A percentile compares a stretch with the other conserved stretches of the same genome.
Evolutionary conservation across 2,113 vertebrate genomes (phyloP).

Genomic region (Trochalopteron elliotii): DNA sequence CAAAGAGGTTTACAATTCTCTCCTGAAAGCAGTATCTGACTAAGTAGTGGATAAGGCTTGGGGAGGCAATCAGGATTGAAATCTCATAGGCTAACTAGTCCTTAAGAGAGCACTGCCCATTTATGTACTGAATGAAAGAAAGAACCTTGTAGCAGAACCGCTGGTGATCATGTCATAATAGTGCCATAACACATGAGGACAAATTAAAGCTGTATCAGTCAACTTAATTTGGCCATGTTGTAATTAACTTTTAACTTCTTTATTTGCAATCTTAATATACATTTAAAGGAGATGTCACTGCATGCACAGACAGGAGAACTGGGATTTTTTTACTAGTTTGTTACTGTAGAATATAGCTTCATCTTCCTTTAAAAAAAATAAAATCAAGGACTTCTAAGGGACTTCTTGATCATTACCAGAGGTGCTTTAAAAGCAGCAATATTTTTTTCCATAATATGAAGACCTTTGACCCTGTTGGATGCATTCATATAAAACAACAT

Average conservation of each 20-base stretch:
- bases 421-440: not conserved
- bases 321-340: not conserved
- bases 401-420: not conserved
- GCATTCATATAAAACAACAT: not conserved
- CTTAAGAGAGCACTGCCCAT: not conserved
- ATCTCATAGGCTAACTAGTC: not conserved
- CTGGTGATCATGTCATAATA: not conserved
- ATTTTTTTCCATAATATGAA: not conserved
- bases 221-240: not conserved
- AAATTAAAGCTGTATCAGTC: not conserved
- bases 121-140: not conserved
- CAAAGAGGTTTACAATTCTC: not conserved
- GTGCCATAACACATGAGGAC: not conserved
- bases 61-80: not conserved
- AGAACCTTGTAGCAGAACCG: not conserved
- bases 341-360: not conserved
- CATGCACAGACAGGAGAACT: not conserved
- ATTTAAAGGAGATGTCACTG: not conserved
- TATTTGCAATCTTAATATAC: not conserved
- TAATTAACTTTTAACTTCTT: not conserved
- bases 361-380: not conserved
- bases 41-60: not conserved
- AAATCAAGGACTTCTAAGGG: not conserved
- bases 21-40: not conserved
- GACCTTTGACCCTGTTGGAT: not conserved